Conservation (phyloP, 2,888 invertebrate species). For the Yponomeuta sedellus region DNA sequence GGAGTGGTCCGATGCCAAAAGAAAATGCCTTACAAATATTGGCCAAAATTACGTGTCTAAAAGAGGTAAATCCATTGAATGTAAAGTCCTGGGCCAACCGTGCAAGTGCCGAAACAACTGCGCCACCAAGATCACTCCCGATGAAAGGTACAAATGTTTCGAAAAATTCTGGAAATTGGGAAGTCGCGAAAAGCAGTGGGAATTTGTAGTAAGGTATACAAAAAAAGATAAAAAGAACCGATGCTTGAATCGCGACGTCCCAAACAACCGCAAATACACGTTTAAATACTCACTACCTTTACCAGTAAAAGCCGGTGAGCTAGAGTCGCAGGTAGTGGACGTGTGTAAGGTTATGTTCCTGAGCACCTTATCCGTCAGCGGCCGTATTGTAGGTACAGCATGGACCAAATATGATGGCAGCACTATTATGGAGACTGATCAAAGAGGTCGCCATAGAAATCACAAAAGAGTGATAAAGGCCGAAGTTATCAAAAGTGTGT, state of each 20-base stretch:
- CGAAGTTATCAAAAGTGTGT: conserved; percentile 20
- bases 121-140: no score
- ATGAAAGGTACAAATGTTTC: no score
- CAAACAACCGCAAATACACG: conserved; percentile 21
- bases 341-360: conserved; percentile 25
- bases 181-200: no score
- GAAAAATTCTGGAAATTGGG: no score
- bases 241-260: conserved; percentile 15
- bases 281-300: conserved; percentile 20
- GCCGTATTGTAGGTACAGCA: conserved; percentile 19
- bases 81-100: no score
- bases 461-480: conserved; percentile 5
- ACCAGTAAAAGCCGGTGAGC: conserved; percentile 19
- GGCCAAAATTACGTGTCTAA: no score
- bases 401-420: conserved; percentile 17
- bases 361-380: conserved; percentile 22
- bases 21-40: no score
- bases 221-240: conserved; percentile 19
- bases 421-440: conserved; percentile 9
- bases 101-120: no score
- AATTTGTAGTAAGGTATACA: no score
- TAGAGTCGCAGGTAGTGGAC: conserved; percentile 11
- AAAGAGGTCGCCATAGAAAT: conserved; percentile 14
- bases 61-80: no score
- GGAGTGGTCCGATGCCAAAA: no score